Conservation (phyloP, 2,888 invertebrate species). For the Tridacna gigas region DNA sequence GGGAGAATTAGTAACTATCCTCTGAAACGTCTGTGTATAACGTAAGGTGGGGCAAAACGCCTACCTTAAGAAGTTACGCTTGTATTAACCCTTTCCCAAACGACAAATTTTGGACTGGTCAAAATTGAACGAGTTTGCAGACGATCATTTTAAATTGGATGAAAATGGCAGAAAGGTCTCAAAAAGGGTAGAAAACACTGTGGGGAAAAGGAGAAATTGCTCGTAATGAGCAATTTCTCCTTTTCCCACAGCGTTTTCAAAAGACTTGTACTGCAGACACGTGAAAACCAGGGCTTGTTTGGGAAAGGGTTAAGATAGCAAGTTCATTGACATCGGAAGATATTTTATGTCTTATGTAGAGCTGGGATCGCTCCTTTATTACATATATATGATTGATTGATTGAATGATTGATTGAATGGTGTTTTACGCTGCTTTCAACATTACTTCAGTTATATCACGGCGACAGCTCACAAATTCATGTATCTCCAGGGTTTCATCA, state of each 20-base stretch:
- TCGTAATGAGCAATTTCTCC: not conserved
- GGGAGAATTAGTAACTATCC: no score
- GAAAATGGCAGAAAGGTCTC: not conserved
- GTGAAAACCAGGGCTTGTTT: not conserved
- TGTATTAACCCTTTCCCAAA: not conserved
- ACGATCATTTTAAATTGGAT: not conserved
- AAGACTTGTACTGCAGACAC: not conserved
- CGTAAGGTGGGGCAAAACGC: no score
- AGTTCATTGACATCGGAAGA: not conserved
- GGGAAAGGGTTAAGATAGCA: not conserved
- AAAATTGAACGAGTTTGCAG: not conserved
- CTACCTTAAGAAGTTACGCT: no score
- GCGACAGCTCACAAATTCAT: not conserved
- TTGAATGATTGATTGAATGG: not conserved
- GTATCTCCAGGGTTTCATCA: no score
- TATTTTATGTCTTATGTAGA: not conserved
- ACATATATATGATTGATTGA: not conserved
- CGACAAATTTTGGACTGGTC: not conserved
- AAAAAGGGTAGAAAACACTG: not conserved
- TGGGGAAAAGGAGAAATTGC: not conserved
- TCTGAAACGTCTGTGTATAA: no score
- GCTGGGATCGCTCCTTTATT: not conserved
- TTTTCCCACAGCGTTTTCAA: not conserved
- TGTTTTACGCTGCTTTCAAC: conserved; percentile 2
- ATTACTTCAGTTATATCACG: conserved; percentile 2